Evolutionary conservation across 2,888 invertebrate genomes (phyloP), one percentile per base, ranked within the genome.

Genomic region (Prosopocoilus inquinatus): DNA sequence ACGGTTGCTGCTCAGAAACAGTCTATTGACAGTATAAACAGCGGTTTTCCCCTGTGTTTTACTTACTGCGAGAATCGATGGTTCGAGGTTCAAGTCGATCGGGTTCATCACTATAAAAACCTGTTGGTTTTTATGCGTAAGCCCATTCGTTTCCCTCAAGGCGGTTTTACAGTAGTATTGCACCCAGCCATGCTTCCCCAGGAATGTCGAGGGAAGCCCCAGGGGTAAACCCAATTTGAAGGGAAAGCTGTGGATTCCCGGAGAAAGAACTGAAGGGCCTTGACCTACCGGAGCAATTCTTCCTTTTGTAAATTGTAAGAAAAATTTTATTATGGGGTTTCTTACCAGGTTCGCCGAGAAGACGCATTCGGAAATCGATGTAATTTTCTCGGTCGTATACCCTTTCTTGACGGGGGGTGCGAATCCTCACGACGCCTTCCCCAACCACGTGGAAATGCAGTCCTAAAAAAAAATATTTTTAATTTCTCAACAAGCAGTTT

Each of bases 91-190:
- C 67, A 95, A 81, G 76, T 95, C 94, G 64, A 95, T 94, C 3
- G 95, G 95, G 76, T 93, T 95, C 94, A 95, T 94, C 2, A 95
- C 94, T 69, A 95, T 94, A 77, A 95, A 95, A n/a, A 95, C 95
- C 79, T 95, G 95, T 75, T 95, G 94, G 75, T 95, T 95, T 77
- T 95, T 95, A 73, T 95, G 95, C 3, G 93, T 92, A 35, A 95
- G 79, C 1, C 94, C 94, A 62, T 88, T 89, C 5, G 94, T 91
- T 69, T 95, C 95, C 46, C 93, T 80, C 12, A 94, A 79, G 0
- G 94, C 94, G 13, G 94, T 91, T 75, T 94, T 94, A 72, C 94
- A 95, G 74, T 87, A 95, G 78, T 94, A 95, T 77, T 95, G 95
- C 45, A 95, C 94, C 94, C 94, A 95, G 47, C 95, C 95, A 70